Percentiles rank a stretch among this genome's conserved stretches.
Conservation (phyloP, 2,888 invertebrate species). For the Ormia ochracea region DNA sequence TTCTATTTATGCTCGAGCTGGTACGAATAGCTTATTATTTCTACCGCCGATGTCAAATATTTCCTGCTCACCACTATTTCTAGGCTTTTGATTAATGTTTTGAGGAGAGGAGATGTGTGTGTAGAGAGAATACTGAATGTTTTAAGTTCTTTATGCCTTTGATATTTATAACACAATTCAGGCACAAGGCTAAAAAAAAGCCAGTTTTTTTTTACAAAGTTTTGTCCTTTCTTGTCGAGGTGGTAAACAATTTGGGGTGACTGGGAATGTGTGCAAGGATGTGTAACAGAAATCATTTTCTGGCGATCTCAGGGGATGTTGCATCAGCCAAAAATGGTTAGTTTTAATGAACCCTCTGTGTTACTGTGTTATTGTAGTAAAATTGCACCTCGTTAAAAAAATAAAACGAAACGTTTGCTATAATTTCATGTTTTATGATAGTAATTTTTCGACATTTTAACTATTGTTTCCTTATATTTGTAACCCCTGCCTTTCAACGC, state of each 20-base stretch:
- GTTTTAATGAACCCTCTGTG: conserved; percentile 60
- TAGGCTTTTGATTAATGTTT: background rate
- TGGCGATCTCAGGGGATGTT: conserved; percentile 53
- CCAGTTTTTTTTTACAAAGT: background rate
- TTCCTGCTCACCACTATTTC: background rate
- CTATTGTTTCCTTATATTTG: conserved; percentile 23
- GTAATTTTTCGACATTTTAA: conserved; percentile 44
- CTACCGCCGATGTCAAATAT: background rate
- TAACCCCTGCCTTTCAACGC: conserved; percentile 34
- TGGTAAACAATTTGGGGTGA: conserved; percentile 35
- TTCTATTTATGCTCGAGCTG: background rate
- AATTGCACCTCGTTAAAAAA: conserved; percentile 27
- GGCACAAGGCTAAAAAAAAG: conserved; percentile 37
- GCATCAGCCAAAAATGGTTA: conserved; percentile 23
- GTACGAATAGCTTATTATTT: background rate
- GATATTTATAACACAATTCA: conserved; percentile 45
- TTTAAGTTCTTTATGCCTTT: conserved; percentile 6
- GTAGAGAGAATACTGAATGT: conserved; percentile 4
- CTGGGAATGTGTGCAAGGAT: background rate
- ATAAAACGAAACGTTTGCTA: background rate
- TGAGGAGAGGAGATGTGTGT: background rate
- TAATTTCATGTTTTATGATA: conserved; percentile 55
- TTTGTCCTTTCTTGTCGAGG: background rate
- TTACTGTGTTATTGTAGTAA: background rate
- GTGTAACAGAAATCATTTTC: conserved; percentile 6